Conservation (phyloP, 2,113 vertebrate genomes). For the Microcebus ravelobensis region DNA sequence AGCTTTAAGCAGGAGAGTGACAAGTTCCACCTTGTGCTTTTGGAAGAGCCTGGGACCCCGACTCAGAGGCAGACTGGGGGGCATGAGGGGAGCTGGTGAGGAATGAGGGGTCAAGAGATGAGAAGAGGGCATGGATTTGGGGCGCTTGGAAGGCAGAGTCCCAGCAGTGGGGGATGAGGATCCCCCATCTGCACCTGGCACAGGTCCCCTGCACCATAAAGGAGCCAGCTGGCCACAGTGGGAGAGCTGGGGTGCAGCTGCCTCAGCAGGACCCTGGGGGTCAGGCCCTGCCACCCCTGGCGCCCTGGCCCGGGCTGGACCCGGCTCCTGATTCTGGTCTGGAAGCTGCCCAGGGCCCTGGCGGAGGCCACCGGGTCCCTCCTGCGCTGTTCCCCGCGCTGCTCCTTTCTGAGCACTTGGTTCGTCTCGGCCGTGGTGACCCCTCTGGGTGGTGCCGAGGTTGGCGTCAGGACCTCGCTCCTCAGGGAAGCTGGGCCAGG, state of each 20-base stretch:
- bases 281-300: not conserved
- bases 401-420: not conserved
- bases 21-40: not conserved
- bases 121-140: not conserved
- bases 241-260: accelerated
- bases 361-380: not conserved
- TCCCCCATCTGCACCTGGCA: not conserved
- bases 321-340: no score
- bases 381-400: not conserved
- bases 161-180: not conserved
- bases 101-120: not conserved
- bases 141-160: not conserved
- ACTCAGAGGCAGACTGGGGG: not conserved
- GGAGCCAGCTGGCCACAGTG: not conserved
- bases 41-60: not conserved
- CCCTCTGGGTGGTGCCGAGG: no score
- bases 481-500: accelerated
- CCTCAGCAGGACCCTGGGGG: accelerated
- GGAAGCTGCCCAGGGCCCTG: not conserved
- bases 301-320: not conserved
- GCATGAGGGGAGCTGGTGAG: not conserved
- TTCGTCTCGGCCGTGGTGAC: accelerated
- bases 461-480: accelerated
- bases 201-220: not conserved
- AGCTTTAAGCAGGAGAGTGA: not conserved